Evolutionary conservation across 2,888 invertebrate species (phyloP).

Genomic region (Parelbella ahira): DNA sequence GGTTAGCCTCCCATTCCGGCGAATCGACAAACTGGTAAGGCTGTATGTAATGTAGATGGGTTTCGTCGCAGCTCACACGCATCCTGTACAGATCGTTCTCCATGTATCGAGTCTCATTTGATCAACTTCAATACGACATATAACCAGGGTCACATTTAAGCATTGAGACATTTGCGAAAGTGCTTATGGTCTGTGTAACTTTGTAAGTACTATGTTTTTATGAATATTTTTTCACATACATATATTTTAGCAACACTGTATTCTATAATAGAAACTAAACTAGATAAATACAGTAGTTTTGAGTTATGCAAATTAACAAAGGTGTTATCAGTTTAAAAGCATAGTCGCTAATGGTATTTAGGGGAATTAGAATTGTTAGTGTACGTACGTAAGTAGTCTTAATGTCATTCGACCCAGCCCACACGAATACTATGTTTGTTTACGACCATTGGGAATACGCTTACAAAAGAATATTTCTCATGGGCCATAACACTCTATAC

Average conservation of each 20-base stretch:
- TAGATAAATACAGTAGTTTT: too few relatives aligned
- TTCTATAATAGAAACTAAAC: too few relatives aligned
- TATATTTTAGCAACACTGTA: too few relatives aligned
- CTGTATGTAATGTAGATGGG: conserved; percentile 90
- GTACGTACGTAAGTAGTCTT: too few relatives aligned
- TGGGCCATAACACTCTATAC: too few relatives aligned
- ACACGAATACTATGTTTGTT: conserved; percentile 9
- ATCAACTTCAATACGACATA: too few relatives aligned
- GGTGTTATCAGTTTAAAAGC: too few relatives aligned
- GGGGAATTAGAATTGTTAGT: conserved; percentile 7
- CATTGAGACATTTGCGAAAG: conserved; percentile 3
- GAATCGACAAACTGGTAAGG: conserved; percentile 93
- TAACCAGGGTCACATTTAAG: not conserved
- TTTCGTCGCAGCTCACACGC: conserved; percentile 89
- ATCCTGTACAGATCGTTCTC: conserved; percentile 82
- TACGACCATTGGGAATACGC: not conserved
- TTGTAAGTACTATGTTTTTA: too few relatives aligned
- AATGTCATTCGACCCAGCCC: conserved; percentile 13
- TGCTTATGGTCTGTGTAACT: conserved; percentile 1
- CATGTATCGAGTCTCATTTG: too few relatives aligned
- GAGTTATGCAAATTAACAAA: too few relatives aligned
- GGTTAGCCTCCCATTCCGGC: conserved; percentile 93
- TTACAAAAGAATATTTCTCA: too few relatives aligned
- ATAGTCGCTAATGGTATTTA: not conserved
- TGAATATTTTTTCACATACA: too few relatives aligned